phyloP scores from a whole-genome alignment of 2,888 invertebrate species.

The Endotricha flammealis region DNA sequence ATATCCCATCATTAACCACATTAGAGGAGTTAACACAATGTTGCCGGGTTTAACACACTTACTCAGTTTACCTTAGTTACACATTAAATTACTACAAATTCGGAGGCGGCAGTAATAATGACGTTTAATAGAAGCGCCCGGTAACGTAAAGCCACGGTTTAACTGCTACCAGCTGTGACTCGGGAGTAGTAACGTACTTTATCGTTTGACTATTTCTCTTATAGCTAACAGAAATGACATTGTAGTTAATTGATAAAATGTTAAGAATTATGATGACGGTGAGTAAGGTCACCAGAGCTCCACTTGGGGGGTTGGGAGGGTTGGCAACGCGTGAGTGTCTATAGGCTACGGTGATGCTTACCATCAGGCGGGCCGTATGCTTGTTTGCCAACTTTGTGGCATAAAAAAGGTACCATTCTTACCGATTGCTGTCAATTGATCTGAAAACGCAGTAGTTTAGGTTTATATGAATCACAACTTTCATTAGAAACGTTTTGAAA shows the following conservation, averaged over 20 bases:
- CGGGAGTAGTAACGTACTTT: constrained; percentile 44
- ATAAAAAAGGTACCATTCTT: too few species aligned
- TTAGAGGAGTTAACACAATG: constrained; percentile 2
- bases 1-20: background rate
- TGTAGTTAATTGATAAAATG: constrained; percentile 24
- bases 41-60: constrained; percentile 13
- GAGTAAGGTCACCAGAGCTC: too few species aligned
- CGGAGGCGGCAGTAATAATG: constrained; percentile 9
- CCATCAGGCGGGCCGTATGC: too few species aligned
- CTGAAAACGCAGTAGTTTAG: too few species aligned
- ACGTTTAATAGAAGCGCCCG: constrained; percentile 5
- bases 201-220: constrained; percentile 37
- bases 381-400: too few species aligned
- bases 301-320: too few species aligned
- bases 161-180: constrained; percentile 56
- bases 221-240: constrained; percentile 35
- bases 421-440: too few species aligned
- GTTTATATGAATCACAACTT: too few species aligned
- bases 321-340: too few species aligned
- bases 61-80: constrained; percentile 17
- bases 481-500: too few species aligned
- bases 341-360: too few species aligned
- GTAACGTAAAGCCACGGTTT: constrained; percentile 28
- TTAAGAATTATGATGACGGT: too few species aligned
- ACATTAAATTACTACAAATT: constrained; percentile 16